Evolutionary conservation across 1,140 invertebrate genomes (phyloP).

Genomic region (Cotesia glomerata): DNA sequence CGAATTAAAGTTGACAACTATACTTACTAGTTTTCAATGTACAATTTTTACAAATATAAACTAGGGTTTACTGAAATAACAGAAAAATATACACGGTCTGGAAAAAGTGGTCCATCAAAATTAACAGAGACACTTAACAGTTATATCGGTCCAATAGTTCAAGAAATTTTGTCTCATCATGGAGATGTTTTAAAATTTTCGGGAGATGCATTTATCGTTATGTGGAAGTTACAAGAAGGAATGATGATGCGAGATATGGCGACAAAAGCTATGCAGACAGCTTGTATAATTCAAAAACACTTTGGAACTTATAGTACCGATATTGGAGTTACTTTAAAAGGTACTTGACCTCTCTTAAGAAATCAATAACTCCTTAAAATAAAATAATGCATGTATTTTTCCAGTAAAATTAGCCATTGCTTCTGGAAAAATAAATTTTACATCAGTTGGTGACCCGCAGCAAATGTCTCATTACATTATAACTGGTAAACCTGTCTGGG

Average conservation of each 20-base stretch:
- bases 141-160: constrained; percentile 72
- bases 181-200: constrained; percentile 74
- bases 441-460: constrained; percentile 64
- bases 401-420: constrained; percentile 71
- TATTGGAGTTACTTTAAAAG: constrained; percentile 65
- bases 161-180: constrained; percentile 68
- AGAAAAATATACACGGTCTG: constrained; percentile 68
- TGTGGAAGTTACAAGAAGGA: constrained; percentile 65
- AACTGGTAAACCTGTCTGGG: constrained; percentile 68
- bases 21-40: neutral
- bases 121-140: constrained; percentile 70
- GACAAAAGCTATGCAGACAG: constrained; percentile 68
- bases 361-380: constrained; percentile 34
- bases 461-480: constrained; percentile 66
- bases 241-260: constrained; percentile 66
- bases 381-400: constrained; percentile 6
- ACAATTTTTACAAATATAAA: neutral
- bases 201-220: constrained; percentile 71
- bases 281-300: constrained; percentile 69
- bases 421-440: constrained; percentile 66
- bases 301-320: constrained; percentile 68
- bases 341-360: constrained; percentile 40
- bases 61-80: constrained; percentile 70
- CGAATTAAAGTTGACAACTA: neutral
- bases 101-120: constrained; percentile 69